phyloP scores from a whole-genome alignment of 2,888 invertebrate species.

The Microctonus brassicae region DNA sequence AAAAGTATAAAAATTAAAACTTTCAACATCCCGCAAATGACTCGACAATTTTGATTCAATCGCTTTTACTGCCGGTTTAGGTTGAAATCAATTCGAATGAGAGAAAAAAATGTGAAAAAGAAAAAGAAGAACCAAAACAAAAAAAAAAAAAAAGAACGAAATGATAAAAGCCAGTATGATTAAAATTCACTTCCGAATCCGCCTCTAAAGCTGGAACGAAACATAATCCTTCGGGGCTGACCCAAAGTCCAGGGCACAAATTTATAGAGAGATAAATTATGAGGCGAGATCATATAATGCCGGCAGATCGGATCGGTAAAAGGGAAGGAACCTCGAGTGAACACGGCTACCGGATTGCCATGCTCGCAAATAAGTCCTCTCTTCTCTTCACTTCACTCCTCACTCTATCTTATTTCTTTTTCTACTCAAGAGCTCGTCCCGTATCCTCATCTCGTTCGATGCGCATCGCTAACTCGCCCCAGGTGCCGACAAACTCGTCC shows the following conservation, averaged over 20 bases:
- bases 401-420: slow-evolving; percentile 1
- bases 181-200: slow-evolving; percentile 32
- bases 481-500: slow-evolving; percentile 35
- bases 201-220: slow-evolving; percentile 28
- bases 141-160: background rate
- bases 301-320: slow-evolving; percentile 32
- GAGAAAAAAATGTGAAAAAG: background rate
- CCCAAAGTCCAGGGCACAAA: slow-evolving; percentile 27
- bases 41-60: slow-evolving; percentile 30
- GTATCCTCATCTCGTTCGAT: slow-evolving; percentile 31
- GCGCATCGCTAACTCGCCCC: slow-evolving; percentile 31
- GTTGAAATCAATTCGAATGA: slow-evolving; percentile 16
- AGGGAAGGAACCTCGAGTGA: slow-evolving; percentile 24
- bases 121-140: background rate
- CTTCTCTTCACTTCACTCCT: background rate
- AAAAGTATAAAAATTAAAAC: slow-evolving; percentile 9
- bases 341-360: slow-evolving; percentile 31
- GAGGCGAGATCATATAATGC: slow-evolving; percentile 36
- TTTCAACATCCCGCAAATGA: slow-evolving; percentile 24
- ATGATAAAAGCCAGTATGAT: slow-evolving; percentile 14
- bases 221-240: slow-evolving; percentile 36
- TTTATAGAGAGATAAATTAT: slow-evolving; percentile 35
- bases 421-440: slow-evolving; percentile 12
- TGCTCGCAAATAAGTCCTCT: slow-evolving; percentile 7
- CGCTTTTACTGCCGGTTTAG: slow-evolving; percentile 13